Conservation (phyloP, 2,888 invertebrate species). For the Andrena bicolor region DNA sequence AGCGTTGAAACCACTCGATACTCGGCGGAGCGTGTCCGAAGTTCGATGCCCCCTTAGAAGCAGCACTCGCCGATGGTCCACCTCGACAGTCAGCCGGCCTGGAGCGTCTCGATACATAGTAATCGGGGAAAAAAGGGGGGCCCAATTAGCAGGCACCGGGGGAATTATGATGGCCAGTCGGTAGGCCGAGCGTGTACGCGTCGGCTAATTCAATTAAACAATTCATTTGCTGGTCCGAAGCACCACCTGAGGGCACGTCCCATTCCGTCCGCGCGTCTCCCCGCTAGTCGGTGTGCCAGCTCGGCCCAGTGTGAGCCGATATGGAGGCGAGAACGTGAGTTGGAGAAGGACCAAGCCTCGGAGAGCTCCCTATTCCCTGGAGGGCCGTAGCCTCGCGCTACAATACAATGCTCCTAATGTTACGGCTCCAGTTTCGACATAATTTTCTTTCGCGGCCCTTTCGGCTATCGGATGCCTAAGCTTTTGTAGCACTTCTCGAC, state of each 20-base stretch:
- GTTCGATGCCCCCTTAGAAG: neutral
- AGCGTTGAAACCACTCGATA: too few species aligned
- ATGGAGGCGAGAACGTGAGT: constrained; percentile 70
- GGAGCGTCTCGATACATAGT: constrained; percentile 33
- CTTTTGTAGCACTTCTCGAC: constrained; percentile 75
- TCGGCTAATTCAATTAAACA: constrained; percentile 84
- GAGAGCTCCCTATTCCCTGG: constrained; percentile 74
- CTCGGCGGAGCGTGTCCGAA: neutral
- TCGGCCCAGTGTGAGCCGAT: constrained; percentile 54
- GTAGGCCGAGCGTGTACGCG: constrained; percentile 62
- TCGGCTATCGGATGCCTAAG: constrained; percentile 72
- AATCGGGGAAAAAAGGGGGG: constrained; percentile 43
- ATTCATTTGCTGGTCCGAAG: constrained; percentile 75
- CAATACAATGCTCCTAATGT: constrained; percentile 85
- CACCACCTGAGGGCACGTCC: constrained; percentile 82
- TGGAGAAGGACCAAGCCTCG: constrained; percentile 74
- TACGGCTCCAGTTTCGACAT: constrained; percentile 84
- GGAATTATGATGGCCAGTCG: constrained; percentile 36
- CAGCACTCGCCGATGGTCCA: neutral
- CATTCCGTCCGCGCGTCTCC: constrained; percentile 70
- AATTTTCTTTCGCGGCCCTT: constrained; percentile 80
- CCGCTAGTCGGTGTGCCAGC: constrained; percentile 60
- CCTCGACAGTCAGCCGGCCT: neutral
- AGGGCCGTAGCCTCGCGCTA: constrained; percentile 81
- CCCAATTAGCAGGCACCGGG: too few species aligned